Evolutionary conservation across 2,888 invertebrate species (phyloP), one percentile per base, ranked within the genome.

Genomic region (Linnaemya tessellans): DNA sequence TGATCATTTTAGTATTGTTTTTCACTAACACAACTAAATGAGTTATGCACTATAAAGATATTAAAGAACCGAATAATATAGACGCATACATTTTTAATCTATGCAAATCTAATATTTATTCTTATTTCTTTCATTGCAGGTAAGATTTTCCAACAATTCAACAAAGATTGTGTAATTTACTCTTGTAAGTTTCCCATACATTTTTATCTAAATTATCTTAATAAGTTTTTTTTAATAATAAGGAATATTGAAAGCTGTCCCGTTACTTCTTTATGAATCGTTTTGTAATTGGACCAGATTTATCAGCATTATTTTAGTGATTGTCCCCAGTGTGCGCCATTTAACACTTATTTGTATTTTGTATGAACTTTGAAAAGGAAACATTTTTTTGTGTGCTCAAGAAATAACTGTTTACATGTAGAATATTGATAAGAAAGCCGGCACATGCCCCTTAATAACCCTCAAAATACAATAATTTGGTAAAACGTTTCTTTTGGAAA

Each of bases 121-220:
- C 65, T 73, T 54, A 62, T 38, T 78, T 83, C 25, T 83, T 67
- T 84, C 73, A n/a, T 84, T 84, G 1, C 70, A 79, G 83, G 83
- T 83, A 83, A 83, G 79, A 30, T 22, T 20, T 7, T 8, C 10
- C 3, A 43, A 67, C 22, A 13, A 18, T 18, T 8, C 25, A 30
- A 30, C n/a, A 30, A 35, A 46, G 18, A 43, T 43, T 71, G 51
- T 51, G 13, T 18, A n/a, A 71, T 35, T 18, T 60, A 49, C 49
- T 20, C 62, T 20, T n/a, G 74, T 79, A 74, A 79, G 79, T 74
- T 71, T 54, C 54, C 22, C 11, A 38, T 11, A 64, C 35, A 41
- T 65, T 81, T 1, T 22, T 64, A 54, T 15, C 43, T 13, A 38
- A 38, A n/a, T n/a, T 54, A 30, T 25, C 65, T 64, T 18, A 35